phyloP scores from a whole-genome alignment of 2,797 vertebrate genomes.

The Smutsia gigantea region DNA sequence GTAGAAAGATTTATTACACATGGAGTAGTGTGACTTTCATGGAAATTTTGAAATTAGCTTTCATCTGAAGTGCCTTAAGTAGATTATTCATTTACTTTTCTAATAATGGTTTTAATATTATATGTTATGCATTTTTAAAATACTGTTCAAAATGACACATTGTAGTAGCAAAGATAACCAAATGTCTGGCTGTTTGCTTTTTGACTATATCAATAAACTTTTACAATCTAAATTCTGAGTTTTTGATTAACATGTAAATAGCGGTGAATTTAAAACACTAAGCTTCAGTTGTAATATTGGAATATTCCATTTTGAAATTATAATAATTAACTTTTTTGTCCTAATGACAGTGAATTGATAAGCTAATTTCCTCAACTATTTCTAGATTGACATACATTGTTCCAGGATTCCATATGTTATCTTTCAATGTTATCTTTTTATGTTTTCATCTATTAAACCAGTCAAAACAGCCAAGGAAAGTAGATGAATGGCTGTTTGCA shows the following conservation, averaged over 20 bases:
- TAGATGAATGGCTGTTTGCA: slow-evolving; percentile 21
- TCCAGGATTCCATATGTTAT: neutral
- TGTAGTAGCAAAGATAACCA: slow-evolving; percentile 72
- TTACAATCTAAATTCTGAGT: slow-evolving; percentile 72
- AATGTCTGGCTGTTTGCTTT: slow-evolving; percentile 81
- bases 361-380: neutral
- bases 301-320: slow-evolving; percentile 53
- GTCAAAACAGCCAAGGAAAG: slow-evolving; percentile 14
- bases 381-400: slow-evolving; percentile 10
- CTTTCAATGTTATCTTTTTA: neutral
- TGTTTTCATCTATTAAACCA: neutral
- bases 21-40: slow-evolving; percentile 75
- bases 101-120: slow-evolving; percentile 74
- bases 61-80: slow-evolving; percentile 88
- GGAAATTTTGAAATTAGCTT: slow-evolving; percentile 81
- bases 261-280: slow-evolving; percentile 37
- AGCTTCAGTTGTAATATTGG: slow-evolving; percentile 10
- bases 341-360: slow-evolving; percentile 16
- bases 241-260: slow-evolving; percentile 64
- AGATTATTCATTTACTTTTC: slow-evolving; percentile 80
- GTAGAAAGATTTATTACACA: slow-evolving; percentile 64
- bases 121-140: slow-evolving; percentile 78
- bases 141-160: slow-evolving; percentile 74
- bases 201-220: slow-evolving; percentile 86
- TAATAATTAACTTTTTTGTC: slow-evolving; percentile 23